Percentiles rank a stretch among this genome's conserved stretches.
phyloP scores from a whole-genome alignment of 2,888 invertebrate genomes.

The Cheilosia pagana region DNA sequence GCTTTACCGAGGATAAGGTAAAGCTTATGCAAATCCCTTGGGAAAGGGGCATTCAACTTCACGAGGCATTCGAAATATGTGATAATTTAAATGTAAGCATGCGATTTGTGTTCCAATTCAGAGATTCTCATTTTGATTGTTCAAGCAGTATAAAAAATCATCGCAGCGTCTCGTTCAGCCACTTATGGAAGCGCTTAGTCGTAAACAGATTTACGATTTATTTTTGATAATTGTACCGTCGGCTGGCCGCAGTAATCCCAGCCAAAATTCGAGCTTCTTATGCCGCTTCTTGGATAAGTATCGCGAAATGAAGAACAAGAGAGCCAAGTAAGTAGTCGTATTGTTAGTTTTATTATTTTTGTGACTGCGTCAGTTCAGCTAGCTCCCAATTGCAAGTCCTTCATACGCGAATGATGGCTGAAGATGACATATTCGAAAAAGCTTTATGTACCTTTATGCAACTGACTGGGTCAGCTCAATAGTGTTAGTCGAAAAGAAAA shows the following conservation, averaged over 20 bases:
- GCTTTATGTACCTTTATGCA: too few species aligned
- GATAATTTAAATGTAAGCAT: conserved; percentile 56
- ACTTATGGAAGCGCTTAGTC: conserved; percentile 77
- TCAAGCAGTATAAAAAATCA: conserved; percentile 66
- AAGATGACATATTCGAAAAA: too few species aligned
- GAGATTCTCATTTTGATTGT: conserved; percentile 2
- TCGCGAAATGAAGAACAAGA: conserved; percentile 78
- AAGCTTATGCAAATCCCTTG: conserved; percentile 77
- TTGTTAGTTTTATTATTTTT: too few species aligned
- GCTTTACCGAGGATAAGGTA: conserved; percentile 77
- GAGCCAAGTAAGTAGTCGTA: conserved; percentile 79
- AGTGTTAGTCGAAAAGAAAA: too few species aligned
- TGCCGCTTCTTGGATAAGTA: conserved; percentile 78
- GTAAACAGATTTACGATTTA: conserved; percentile 79
- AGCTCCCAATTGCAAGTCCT: too few species aligned
- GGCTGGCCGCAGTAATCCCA: conserved; percentile 80
- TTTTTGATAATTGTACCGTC: conserved; percentile 81
- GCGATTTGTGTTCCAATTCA: background rate
- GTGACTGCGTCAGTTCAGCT: too few species aligned
- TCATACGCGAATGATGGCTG: too few species aligned
- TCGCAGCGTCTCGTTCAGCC: conserved; percentile 78
- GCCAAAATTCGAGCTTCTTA: conserved; percentile 77
- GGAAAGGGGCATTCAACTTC: conserved; percentile 76
- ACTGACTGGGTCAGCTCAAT: too few species aligned
- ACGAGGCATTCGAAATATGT: conserved; percentile 73